Percentiles rank a stretch among this genome's conserved stretches.
These are phyloP conservation scores for Erannis defoliaria DNA, from an alignment of 2,888 invertebrate species.

Conservation along the genomic window DNA sequence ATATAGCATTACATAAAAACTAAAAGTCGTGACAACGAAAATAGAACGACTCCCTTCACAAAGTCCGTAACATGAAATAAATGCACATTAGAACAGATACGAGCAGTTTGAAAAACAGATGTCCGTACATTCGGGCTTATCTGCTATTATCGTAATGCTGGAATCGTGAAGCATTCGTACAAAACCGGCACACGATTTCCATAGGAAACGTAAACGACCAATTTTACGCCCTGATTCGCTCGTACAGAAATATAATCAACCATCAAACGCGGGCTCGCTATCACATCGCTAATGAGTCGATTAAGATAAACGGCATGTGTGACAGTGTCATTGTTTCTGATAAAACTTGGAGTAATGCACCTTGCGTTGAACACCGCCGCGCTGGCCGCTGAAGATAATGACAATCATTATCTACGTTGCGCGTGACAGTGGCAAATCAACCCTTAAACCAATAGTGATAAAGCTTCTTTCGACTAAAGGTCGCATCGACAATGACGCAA, in stretches of 20 bases:
- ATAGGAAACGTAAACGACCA: conserved; percentile 49
- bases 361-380: conserved; percentile 44
- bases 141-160: conserved; percentile 46
- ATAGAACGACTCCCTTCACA: conserved; percentile 62
- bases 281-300: conserved; percentile 41
- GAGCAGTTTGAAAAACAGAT: conserved; percentile 69
- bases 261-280: conserved; percentile 28
- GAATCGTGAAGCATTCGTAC: conserved; percentile 48
- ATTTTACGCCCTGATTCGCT: conserved; percentile 37
- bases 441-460: conserved; percentile 27
- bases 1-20: conserved; percentile 59
- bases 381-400: conserved; percentile 45
- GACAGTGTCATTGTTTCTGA: conserved; percentile 43
- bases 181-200: conserved; percentile 52
- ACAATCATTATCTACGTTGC: conserved; percentile 43
- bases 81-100: conserved; percentile 51
- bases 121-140: conserved; percentile 58
- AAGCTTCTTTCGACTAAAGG: conserved; percentile 24
- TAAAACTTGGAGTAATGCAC: conserved; percentile 43
- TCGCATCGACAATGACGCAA: conserved; percentile 51
- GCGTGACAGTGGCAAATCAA: conserved; percentile 10
- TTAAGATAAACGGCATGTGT: conserved; percentile 43
- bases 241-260: conserved; percentile 13
- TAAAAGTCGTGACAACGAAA: conserved; percentile 59
- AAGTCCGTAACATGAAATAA: conserved; percentile 57